Conservation (phyloP, 2,113 vertebrate species). For the Lasiurus cinereus region DNA sequence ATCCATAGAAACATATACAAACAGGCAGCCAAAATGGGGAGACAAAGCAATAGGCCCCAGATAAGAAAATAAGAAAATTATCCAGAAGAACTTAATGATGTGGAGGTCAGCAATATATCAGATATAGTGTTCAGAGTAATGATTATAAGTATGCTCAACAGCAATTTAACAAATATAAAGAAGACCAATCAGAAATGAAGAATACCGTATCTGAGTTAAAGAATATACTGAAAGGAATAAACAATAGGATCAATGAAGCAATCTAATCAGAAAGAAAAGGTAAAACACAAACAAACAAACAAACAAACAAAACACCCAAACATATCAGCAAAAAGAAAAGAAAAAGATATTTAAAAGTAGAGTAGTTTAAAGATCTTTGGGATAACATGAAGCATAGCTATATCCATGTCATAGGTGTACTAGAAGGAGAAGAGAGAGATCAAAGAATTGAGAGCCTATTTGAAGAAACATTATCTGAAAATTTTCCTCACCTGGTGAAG, state of each 20-base stretch:
- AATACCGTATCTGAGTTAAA: background rate
- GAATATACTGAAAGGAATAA: background rate
- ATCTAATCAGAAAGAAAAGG: background rate
- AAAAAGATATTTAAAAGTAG: background rate
- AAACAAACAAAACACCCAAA: background rate
- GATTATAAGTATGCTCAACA: background rate
- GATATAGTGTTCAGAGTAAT: background rate
- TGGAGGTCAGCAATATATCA: background rate
- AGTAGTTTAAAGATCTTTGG: background rate
- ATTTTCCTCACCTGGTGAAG: background rate
- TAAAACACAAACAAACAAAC: background rate
- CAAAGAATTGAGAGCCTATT: background rate
- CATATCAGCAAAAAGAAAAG: background rate
- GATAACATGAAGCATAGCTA: background rate
- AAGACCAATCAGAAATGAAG: background rate
- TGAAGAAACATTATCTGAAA: background rate
- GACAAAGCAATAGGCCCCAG: background rate
- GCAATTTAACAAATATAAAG: background rate
- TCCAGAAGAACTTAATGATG: background rate
- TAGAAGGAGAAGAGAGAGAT: background rate
- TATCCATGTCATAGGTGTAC: background rate
- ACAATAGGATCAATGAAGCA: background rate
- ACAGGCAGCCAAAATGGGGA: background rate
- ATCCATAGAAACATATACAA: background rate
- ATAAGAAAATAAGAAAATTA: background rate